Conservation (phyloP, 2,113 vertebrate genomes). For the Catagonus wagneri region DNA sequence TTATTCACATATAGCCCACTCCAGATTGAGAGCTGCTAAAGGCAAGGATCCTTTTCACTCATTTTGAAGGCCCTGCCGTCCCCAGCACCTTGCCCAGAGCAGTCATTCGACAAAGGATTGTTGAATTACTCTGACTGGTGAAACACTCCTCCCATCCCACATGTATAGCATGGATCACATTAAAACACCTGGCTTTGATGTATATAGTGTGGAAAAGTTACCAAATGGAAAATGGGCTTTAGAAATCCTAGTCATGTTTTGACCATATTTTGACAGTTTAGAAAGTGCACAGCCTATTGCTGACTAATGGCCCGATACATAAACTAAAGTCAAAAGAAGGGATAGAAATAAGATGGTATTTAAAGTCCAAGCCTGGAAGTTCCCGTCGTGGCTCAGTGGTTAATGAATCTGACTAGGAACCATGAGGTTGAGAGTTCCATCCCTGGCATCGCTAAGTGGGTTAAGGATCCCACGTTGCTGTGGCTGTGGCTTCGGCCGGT, state of each 20-base stretch:
- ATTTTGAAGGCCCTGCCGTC: neutral
- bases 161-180: neutral
- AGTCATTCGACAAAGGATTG: constrained; percentile 26
- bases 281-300: neutral
- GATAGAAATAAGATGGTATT: neutral
- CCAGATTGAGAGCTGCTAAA: neutral
- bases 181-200: constrained; percentile 4
- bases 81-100: neutral
- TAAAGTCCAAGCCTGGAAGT: neutral
- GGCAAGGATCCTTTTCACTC: neutral
- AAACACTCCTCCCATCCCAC: constrained; percentile 16
- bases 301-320: constrained; percentile 2
- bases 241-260: constrained; percentile 32
- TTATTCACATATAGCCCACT: neutral
- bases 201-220: neutral
- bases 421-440: no score
- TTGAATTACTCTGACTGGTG: constrained; percentile 45
- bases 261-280: constrained; percentile 10
- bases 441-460: no score
- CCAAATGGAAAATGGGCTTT: constrained; percentile 36
- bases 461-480: no score
- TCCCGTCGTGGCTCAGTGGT: no score
- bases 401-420: no score
- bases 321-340: constrained; percentile 49
- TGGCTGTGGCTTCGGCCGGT: no score